Percentiles rank a stretch among this genome's conserved stretches.
phyloP scores from a whole-genome alignment of 2,113 vertebrate genomes.

The Triplophysa tibetana region DNA sequence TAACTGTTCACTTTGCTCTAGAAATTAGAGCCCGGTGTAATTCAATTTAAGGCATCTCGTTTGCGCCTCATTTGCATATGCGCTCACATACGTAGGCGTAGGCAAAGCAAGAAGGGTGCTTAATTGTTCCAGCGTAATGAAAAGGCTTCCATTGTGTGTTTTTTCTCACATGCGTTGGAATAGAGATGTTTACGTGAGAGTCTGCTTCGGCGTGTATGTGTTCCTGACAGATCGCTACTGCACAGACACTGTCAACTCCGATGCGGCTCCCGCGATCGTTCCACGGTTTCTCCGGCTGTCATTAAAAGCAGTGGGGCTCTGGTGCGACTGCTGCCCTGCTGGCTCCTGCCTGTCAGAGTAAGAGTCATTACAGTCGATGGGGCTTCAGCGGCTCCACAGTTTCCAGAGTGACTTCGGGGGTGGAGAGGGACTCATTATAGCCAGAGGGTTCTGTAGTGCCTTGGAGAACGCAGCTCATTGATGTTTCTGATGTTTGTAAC shows the following conservation, averaged over 20 bases:
- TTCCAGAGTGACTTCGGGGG: conserved; percentile 44
- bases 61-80: conserved; percentile 36
- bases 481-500: conserved; percentile 41
- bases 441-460: conserved; percentile 46
- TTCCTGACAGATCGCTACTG: conserved; percentile 38
- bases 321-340: conserved; percentile 39
- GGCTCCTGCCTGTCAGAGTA: conserved; percentile 42
- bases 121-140: conserved; percentile 52
- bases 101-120: conserved; percentile 41
- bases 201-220: conserved; percentile 1
- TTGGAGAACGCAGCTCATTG: conserved; percentile 38
- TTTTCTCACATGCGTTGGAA: background rate
- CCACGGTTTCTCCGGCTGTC: conserved; percentile 35
- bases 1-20: conserved; percentile 51
- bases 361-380: conserved; percentile 46
- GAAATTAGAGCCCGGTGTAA: conserved; percentile 50
- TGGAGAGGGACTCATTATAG: conserved; percentile 44
- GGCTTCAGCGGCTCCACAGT: conserved; percentile 34
- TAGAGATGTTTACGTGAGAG: conserved; percentile 31
- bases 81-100: conserved; percentile 34
- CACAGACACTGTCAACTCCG: conserved; percentile 41
- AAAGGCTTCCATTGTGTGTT: conserved; percentile 27
- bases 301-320: conserved; percentile 44
- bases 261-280: conserved; percentile 30
- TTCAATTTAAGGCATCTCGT: conserved; percentile 45